A percentile compares a stretch with the other conserved stretches of the same genome.
phyloP scores from a whole-genome alignment of 2,113 vertebrate species.

The Crotalus helleri region DNA sequence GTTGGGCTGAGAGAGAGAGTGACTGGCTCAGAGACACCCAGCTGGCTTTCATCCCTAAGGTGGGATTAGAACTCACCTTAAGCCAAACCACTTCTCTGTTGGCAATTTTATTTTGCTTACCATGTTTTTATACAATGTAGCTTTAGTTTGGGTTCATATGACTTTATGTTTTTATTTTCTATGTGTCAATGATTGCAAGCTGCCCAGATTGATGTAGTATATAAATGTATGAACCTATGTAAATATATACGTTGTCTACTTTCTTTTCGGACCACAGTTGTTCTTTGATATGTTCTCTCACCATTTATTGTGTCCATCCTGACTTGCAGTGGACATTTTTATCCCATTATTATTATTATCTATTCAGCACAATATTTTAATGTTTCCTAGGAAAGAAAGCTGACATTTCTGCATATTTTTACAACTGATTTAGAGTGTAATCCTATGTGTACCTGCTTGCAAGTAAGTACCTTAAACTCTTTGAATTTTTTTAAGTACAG shows the following conservation, averaged over 20 bases:
- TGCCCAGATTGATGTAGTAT: neutral
- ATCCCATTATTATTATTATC: neutral
- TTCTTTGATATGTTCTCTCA: neutral
- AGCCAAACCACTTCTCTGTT: no score
- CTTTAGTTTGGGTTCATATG: neutral
- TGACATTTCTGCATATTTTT: neutral
- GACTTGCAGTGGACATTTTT: neutral
- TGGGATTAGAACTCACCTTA: neutral
- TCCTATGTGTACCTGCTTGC: neutral
- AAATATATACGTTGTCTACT: neutral
- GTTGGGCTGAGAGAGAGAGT: neutral
- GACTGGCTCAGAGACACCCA: neutral
- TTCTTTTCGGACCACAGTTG: neutral
- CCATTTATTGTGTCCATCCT: neutral
- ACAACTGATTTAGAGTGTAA: neutral
- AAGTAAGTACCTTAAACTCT: neutral
- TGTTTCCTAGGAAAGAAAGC: neutral
- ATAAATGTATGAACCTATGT: neutral
- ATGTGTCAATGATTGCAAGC: neutral
- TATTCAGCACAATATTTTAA: neutral
- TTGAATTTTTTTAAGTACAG: neutral
- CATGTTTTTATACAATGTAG: neutral
- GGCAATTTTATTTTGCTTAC: no score
- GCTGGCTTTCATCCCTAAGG: neutral
- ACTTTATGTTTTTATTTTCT: neutral